These are phyloP conservation scores for Tetragnatha montana DNA, from an alignment of 2,888 invertebrate species.

Conservation along the genomic window DNA sequence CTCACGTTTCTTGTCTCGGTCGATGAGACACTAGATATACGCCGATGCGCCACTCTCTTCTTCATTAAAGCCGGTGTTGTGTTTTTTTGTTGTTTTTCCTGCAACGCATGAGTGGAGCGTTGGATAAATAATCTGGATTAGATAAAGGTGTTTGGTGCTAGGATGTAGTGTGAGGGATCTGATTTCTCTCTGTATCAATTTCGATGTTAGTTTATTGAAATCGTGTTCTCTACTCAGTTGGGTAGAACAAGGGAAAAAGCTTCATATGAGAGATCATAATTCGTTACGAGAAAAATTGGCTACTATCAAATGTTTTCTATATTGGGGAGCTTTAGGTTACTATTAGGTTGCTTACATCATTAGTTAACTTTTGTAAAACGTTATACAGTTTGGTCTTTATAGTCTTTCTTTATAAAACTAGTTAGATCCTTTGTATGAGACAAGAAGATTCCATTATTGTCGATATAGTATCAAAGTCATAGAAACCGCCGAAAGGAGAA, in stretches of 20 bases:
- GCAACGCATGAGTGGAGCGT: background rate
- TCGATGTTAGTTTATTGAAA: too few species aligned
- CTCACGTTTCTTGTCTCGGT: conserved; percentile 9
- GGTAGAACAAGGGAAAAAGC: background rate
- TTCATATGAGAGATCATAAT: background rate
- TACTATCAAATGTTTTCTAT: background rate
- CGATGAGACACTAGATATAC: conserved; percentile 28
- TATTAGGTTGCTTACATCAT: too few species aligned
- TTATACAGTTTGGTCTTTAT: too few species aligned
- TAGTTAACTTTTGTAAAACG: too few species aligned
- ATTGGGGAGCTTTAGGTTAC: too few species aligned
- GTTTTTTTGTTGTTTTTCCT: conserved; percentile 8
- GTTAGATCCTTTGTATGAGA: too few species aligned
- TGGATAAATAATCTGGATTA: background rate
- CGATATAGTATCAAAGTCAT: background rate
- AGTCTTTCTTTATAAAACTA: too few species aligned
- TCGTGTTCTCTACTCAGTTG: too few species aligned
- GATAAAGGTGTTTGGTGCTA: conserved; percentile 1
- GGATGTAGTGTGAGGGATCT: too few species aligned
- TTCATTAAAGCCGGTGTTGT: conserved; percentile 19
- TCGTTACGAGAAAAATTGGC: background rate
- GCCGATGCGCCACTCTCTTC: background rate
- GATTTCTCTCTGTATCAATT: too few species aligned
- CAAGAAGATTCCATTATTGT: too few species aligned
- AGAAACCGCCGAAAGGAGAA: background rate